phyloP scores from a whole-genome alignment of 2,113 vertebrate species.

The Agapornis roseicollis region DNA sequence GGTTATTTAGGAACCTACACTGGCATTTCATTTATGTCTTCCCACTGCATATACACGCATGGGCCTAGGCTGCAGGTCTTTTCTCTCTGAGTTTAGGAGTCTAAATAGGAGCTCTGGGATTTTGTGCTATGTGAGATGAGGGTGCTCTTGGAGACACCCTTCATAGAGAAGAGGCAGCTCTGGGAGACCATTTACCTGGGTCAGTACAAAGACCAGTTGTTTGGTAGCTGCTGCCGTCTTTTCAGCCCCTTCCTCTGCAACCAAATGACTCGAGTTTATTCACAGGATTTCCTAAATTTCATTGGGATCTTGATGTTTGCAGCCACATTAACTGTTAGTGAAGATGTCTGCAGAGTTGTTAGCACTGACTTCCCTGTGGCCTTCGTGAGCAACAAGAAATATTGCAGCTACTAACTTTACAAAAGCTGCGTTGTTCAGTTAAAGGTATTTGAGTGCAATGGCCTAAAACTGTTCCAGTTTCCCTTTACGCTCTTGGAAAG shows the following conservation, averaged over 20 bases:
- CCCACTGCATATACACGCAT: background rate
- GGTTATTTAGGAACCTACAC: background rate
- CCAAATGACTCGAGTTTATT: background rate
- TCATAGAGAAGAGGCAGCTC: background rate
- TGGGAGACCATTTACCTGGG: background rate
- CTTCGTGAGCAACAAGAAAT: background rate
- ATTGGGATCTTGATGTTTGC: background rate
- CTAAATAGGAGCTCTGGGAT: background rate
- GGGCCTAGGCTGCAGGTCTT: background rate
- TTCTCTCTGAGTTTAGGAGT: background rate
- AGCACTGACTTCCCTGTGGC: background rate
- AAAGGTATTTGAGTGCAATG: background rate
- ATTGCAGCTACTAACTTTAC: conserved; percentile 27
- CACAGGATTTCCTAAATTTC: background rate
- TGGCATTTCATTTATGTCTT: background rate
- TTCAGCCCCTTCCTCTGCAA: background rate
- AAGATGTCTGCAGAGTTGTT: background rate
- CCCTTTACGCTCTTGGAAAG: background rate
- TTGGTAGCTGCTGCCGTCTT: background rate
- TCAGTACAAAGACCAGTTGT: background rate
- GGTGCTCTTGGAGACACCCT: background rate
- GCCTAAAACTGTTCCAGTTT: background rate
- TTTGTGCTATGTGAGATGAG: background rate
- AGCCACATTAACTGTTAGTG: background rate
- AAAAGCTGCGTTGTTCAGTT: background rate